phyloP scores from a whole-genome alignment of 64 coral and sea anemone genomes.

The Montipora capricornis region DNA sequence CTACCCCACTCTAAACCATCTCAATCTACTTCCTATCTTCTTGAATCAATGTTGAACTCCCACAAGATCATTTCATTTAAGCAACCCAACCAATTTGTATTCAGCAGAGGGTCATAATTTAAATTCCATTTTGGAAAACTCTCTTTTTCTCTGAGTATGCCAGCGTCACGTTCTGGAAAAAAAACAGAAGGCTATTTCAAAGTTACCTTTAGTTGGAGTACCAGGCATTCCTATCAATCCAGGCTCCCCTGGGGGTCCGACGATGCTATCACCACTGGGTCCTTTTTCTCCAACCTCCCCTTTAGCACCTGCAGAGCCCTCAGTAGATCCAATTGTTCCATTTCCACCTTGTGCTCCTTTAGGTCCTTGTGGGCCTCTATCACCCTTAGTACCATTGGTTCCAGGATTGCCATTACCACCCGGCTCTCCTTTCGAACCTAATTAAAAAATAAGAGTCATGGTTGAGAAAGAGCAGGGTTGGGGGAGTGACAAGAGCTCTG shows the following conservation, averaged over 20 bases:
- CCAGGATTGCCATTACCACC: constrained; percentile 37
- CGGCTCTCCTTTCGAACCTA: constrained; percentile 46
- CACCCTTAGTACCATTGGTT: neutral
- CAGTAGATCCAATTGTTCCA: constrained; percentile 4
- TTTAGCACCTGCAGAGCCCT: neutral
- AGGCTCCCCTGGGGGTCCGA: constrained; percentile 17
- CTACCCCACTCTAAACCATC: no score
- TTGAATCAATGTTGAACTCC: no score
- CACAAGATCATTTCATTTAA: no score
- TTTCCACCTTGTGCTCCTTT: constrained; percentile 71
- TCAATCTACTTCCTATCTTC: no score
- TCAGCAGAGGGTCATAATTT: no score
- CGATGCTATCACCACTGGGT: constrained; percentile 33
- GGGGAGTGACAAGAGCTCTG: no score
- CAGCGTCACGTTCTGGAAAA: neutral
- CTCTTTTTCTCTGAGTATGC: no score
- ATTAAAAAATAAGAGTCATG: neutral
- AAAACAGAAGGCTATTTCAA: neutral
- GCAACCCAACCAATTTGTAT: no score
- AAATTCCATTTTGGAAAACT: no score
- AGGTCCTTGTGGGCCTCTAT: neutral
- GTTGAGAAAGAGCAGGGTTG: neutral
- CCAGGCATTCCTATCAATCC: constrained; percentile 22
- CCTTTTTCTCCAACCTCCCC: constrained; percentile 55
- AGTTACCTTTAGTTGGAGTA: neutral